Evolutionary conservation across 2,888 invertebrate species (phyloP).

Genomic region (Chromoteleia sp.): DNA sequence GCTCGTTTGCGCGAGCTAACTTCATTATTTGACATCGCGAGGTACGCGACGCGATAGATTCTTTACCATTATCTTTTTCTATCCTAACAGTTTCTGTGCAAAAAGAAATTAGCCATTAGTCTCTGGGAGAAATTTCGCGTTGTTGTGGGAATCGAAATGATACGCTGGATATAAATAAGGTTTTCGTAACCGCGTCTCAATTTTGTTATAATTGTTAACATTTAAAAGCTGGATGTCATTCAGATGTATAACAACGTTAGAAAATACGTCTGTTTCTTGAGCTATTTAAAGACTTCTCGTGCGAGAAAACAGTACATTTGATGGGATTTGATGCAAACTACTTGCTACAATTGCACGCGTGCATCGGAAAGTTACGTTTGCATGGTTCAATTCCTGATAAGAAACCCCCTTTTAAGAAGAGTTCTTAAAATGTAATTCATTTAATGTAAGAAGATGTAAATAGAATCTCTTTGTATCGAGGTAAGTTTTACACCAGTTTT

Average conservation of each 20-base stretch:
- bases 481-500: too few species aligned
- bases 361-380: too few species aligned
- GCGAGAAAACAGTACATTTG: not conserved
- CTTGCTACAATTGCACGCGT: too few species aligned
- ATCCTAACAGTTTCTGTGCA: slow-evolving; percentile 40
- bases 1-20: not conserved
- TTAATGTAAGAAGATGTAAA: too few species aligned
- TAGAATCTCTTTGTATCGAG: too few species aligned
- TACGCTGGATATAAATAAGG: not conserved
- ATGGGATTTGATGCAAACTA: not conserved
- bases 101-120: slow-evolving; percentile 53
- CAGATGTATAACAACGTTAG: slow-evolving; percentile 3
- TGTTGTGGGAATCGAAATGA: slow-evolving; percentile 24
- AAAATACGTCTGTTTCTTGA: slow-evolving; percentile 8
- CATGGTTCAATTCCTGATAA: too few species aligned
- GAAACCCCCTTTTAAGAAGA: too few species aligned
- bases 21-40: slow-evolving; percentile 3
- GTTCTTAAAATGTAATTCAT: too few species aligned
- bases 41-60: slow-evolving; percentile 13
- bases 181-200: slow-evolving; percentile 42
- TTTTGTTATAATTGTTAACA: slow-evolving; percentile 36
- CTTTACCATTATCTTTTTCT: slow-evolving; percentile 31
- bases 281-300: not conserved
- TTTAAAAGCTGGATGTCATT: too few species aligned
- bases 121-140: slow-evolving; percentile 39